A percentile compares a stretch with the other conserved stretches of the same genome.
These are phyloP conservation scores for Corythoichthys intestinalis DNA, from an alignment of 2,113 vertebrate species.

Conservation along the genomic window DNA sequence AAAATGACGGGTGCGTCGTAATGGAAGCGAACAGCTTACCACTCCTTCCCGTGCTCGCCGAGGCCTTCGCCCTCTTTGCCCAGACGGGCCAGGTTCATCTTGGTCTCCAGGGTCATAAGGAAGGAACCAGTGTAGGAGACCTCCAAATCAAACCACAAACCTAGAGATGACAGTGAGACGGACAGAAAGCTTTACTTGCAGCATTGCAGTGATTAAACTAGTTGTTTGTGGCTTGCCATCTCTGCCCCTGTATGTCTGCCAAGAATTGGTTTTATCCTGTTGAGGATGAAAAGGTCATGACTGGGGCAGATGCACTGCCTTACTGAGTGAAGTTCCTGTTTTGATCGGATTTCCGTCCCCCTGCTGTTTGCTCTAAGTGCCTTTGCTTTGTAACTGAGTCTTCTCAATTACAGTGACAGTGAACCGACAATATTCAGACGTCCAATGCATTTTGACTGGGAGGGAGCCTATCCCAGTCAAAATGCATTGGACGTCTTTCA, in stretches of 20 bases:
- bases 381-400: neutral
- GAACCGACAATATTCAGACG: too few species aligned
- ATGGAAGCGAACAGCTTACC: constrained; percentile 73
- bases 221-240: neutral
- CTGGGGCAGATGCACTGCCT: constrained; percentile 4
- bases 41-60: constrained; percentile 89
- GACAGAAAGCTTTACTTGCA: neutral
- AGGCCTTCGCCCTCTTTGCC: constrained; percentile 92
- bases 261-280: constrained; percentile 18
- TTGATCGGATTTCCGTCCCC: constrained; percentile 16
- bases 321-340: constrained; percentile 47
- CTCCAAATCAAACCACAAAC: constrained; percentile 96
- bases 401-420: neutral
- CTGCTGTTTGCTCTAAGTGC: constrained; percentile 28
- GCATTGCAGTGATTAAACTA: neutral
- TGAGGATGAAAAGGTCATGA: constrained; percentile 48
- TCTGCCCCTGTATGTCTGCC: constrained; percentile 10
- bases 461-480: too few species aligned
- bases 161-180: constrained; percentile 56
- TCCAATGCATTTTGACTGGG: too few species aligned
- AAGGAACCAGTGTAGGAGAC: constrained; percentile 94
- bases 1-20: neutral
- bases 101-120: constrained; percentile 96
- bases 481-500: too few species aligned
- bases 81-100: constrained; percentile 95